Evolutionary conservation across 2,888 invertebrate genomes (phyloP), one percentile per base, ranked within the genome.

Genomic region (Mythimna vitellina): DNA sequence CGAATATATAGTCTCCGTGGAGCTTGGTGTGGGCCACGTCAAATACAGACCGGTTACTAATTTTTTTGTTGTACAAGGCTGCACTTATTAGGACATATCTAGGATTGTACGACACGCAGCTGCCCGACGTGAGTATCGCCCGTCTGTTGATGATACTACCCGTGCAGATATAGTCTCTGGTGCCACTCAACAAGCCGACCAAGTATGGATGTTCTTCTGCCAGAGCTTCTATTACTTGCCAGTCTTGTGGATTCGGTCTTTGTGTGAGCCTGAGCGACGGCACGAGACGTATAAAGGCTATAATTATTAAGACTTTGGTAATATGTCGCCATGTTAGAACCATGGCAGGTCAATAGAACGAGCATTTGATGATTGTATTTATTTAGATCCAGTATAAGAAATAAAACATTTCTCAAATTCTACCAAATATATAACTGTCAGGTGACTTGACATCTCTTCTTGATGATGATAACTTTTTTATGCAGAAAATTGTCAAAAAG

Each of bases 171-270:
- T 91, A 93, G 38, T 89, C 79, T 70, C 85, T 89, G 32, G 73
- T 78, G 25, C 69, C 29, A 66, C 90, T 89, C 63, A 94, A 80
- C 62, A 95, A 78, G 4, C 91, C 94, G 8, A 92, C 92, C 22
- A 95, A 72, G 71, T 90, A 94, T 1, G 94, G 92, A 75, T 93
- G 84, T 66, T 88, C 74, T 87, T 95, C 94, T 58, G 93, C 92
- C 42, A 94, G 81, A 20, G 65, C 56, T 87, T 94, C 94, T 75
- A 93, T 85, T 51, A 73, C 60, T 73, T 46, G 86, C 92, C 92
- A 92, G 57, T 89, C 81, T 35, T 71, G 58, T 46, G 85, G 74
- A 65, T 35, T 60, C n/a, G 64, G 58, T 38, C 29, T 17, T 42
- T 46, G 32, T 2, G 1, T 38, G 42, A 25, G 12, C 42, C 20